Evolutionary conservation across 2,113 vertebrate species (phyloP), one percentile per base, ranked within the genome.

Genomic region (Trachemys scripta): DNA sequence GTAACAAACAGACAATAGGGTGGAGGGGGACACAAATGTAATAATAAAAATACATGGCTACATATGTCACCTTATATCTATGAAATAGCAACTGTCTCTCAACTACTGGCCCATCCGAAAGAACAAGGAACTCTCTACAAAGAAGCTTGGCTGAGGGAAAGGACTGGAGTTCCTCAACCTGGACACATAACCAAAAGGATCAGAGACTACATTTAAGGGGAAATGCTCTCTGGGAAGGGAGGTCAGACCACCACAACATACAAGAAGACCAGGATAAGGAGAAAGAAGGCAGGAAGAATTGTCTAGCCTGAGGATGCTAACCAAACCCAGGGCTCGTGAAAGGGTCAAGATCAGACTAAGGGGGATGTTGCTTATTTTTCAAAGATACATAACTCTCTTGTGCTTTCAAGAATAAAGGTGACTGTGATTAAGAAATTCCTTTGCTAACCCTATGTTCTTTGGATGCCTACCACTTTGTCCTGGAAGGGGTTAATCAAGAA

Each of bases 151-250:
- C 49, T 75, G 35, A 16, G 16, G 16, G 14, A 69, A n/a, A 16
- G 31, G 31, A n/a, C 31, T n/a, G 31, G 31, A n/a, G 35, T 69
- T 69, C 31, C 16, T 69, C 62, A n/a, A 7, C 35, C 0, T 0
- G 35, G 38, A 31, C 25, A 90, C 56, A 22, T 17, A 78, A 87
- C 19, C 83, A 81, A 54, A 24, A 81, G 89, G 72, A 86, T 50
- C 11, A 50, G 49, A 80, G 53, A 80, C 0, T 65, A 49, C 59
- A 72, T 92, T 86, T 83, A 7, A 81, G 85, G 90, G 92, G 4
- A 6, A 7, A 16, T 0, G 0, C 25, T 86, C 11, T 59, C 78
- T 50, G 27, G 3, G 17, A 16, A 89, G 75, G 57, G 82, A 0
- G 0, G 4, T 25, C 10, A 65, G 69, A 65, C 72, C 82, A n/a